Evolutionary conservation across 2,888 invertebrate species (phyloP), one percentile per base, ranked within the genome.

Genomic region (Callosobruchus maculatus): DNA sequence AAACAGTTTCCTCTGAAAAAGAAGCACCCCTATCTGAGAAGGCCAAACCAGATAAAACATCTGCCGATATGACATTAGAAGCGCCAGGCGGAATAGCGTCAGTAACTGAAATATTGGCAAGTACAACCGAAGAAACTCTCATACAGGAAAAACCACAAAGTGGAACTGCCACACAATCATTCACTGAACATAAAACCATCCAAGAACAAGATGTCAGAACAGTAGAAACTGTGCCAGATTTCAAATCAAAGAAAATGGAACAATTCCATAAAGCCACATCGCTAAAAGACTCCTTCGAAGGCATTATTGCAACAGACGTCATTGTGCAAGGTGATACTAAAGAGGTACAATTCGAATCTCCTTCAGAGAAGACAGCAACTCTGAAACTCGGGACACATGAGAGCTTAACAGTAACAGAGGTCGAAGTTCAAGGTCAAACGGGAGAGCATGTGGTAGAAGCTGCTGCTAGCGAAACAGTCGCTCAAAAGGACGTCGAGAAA

Each of bases 391-490:
- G 80, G 20, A 78, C 84, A 2, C 82, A 86, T 74, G 87, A 87
- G 81, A 80, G 84, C 71, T 74, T 89, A 66, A 85, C 84, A 22
- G 83, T 89, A 22, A 86, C 86, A 21, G 86, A 88, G 83, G 80
- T 86, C 26, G 82, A 82, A 67, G 77, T 82, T 13, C 83, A 85
- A 74, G 87, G 87, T 76, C 82, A 83, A 76, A 83, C 87, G 76
- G 84, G 86, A 71, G 81, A 84, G 72, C 86, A 89, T 82, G 81
- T 88, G 0, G 82, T 86, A 18, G 85, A 85, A 78, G 86, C 85
- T n/a, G 78, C 82, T 68, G 88, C 88, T 3, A 88, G 85, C 77
- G 87, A 89, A 83, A 87, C 84, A 2, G 86, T 82, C 20, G 89
- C 89, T 0, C 82, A 87, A 78, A 82, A 87, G 70, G 88, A 88